Conservation (phyloP, 2,113 vertebrate species). For the Diadophis punctatus region DNA sequence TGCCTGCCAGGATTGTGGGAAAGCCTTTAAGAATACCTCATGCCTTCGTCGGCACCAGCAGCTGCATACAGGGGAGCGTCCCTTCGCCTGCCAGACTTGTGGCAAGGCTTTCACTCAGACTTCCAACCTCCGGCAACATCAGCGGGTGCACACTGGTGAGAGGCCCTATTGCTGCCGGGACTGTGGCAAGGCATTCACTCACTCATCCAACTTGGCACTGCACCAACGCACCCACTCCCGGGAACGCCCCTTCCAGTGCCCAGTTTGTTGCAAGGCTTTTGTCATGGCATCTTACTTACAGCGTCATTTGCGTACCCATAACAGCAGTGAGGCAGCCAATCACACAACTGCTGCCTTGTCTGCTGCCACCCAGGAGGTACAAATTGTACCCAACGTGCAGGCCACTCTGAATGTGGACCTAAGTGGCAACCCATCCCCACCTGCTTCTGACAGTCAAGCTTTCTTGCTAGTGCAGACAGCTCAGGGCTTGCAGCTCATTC, state of each 20-base stretch:
- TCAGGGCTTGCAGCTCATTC: slow-evolving; percentile 84
- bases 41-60: slow-evolving; percentile 86
- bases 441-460: slow-evolving; percentile 64
- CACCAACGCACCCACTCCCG: slow-evolving; percentile 86
- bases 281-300: slow-evolving; percentile 91
- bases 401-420: slow-evolving; percentile 57
- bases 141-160: slow-evolving; percentile 87
- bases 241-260: slow-evolving; percentile 82
- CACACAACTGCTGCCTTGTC: fast-evolving
- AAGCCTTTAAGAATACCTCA: slow-evolving; percentile 91
- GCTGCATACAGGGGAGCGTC: slow-evolving; percentile 86
- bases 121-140: slow-evolving; percentile 89
- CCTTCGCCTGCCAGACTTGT: slow-evolving; percentile 81
- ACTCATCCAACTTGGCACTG: slow-evolving; percentile 86
- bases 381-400: slow-evolving; percentile 54
- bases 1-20: slow-evolving; percentile 85
- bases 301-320: slow-evolving; percentile 77
- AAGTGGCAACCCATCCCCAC: neutral
- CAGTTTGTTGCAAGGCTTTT: slow-evolving; percentile 82
- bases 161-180: slow-evolving; percentile 78
- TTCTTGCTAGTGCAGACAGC: slow-evolving; percentile 79
- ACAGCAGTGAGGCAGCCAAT: neutral
- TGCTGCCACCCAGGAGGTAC: slow-evolving; percentile 56
- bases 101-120: slow-evolving; percentile 89
- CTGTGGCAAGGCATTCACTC: slow-evolving; percentile 83